Base-by-base conservation (phyloP, 1,140 invertebrate genomes). In the Pemphigus obesinymphae region DNA sequence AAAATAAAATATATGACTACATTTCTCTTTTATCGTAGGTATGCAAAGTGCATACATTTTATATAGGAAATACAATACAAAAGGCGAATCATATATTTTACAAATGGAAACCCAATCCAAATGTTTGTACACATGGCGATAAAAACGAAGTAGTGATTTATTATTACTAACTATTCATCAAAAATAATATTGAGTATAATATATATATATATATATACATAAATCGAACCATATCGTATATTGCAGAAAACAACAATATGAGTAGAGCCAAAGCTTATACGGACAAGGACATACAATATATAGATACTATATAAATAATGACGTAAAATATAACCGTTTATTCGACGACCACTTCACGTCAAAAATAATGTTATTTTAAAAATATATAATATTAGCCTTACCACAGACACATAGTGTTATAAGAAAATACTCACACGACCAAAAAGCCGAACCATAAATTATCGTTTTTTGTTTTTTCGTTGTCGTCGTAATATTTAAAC, bases 141-240 rank as follows among this genome's bases (percentile, higher is more conserved):
- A 50, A 73, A 73, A 48, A 73, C 23, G 26, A 50, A 73, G 31
- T 73, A 50, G 45, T 73, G 70, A 73, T 73, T 73, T 73, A 73
- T 73, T 31, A 50, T 48, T 29, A 8, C 2, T 13, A 23, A 40
- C 34, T 43, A 43, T 40, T 70, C 66, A 23, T 37, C 10, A 43
- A n/a, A 70, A 70, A 70, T 70, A 43, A 23, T 68, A 68, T 68
- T 68, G 63, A 68, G 20, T 68, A 68, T 40, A n/a, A 20, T n/a
- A 40, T 40, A n/a, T n/a, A n/a, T 40, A 10, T 5, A 40, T 10
- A 40, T 40, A 40, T 10, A 5, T 40, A 5, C 37, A 10, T 5
- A 40, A 40, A 40, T 10, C 4, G 37, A 34, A 23, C 10, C 61
- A 34, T 34, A 66, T 23, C 61, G n/a, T 66, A 66, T 66, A 31